These are phyloP conservation scores for Calcarius lapponicus DNA, from an alignment of 2,797 vertebrate species.

Conservation along the genomic window DNA sequence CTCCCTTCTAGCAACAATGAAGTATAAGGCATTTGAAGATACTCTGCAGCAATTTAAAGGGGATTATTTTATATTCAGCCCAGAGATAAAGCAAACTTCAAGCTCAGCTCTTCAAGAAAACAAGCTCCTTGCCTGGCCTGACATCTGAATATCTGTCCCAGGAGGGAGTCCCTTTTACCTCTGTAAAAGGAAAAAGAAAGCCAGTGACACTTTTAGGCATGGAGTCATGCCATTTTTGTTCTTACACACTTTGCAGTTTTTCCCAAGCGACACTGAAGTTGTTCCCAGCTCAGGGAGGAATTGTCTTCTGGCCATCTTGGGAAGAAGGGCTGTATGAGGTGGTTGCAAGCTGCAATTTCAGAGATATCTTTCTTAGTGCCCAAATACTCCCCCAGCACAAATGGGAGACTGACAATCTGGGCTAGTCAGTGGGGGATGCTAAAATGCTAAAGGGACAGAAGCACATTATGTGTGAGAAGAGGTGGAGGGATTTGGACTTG, in stretches of 20 bases:
- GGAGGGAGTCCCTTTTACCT: neutral
- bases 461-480: neutral
- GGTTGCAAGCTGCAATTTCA: neutral
- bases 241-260: neutral
- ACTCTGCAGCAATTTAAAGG: neutral
- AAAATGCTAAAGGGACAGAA: neutral
- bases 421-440: neutral
- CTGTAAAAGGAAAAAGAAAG: neutral
- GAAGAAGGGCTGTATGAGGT: neutral
- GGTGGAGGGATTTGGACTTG: neutral
- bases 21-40: neutral
- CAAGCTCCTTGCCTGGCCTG: neutral
- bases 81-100: neutral
- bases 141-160: neutral
- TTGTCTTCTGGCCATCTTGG: neutral
- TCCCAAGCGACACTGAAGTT: neutral
- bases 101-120: conserved; percentile 1
- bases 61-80: neutral
- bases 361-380: neutral
- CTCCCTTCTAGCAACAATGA: neutral
- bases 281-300: neutral
- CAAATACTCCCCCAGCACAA: neutral
- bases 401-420: neutral
- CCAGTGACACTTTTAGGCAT: neutral
- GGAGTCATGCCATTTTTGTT: neutral